Base-by-base conservation (phyloP, 2,888 invertebrate species). In the Latrodectus elegans region DNA sequence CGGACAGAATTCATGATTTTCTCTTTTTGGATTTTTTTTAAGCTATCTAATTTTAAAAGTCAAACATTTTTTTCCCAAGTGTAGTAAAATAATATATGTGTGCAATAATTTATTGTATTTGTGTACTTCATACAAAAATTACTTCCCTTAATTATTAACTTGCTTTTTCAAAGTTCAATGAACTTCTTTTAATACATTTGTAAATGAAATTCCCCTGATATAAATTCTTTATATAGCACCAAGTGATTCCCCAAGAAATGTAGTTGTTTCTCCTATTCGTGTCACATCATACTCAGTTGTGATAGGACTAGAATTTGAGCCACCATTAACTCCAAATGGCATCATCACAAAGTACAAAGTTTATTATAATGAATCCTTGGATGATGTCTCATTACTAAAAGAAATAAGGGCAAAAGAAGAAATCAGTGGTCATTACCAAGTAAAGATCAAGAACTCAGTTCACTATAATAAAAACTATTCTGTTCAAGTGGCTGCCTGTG, bases 401-500 rank as follows among this genome's bases (percentile, higher is more conserved):
- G 75, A 80, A 52, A 26, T 76, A 2, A 55, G 80, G 17, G 49
- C 55, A 1, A 52, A 77, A n/a, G 86, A 76, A 8, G 38, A 14
- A 4, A 26, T 12, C 0, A 26, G 26, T 11, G 75, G 64, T 12
- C 49, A 64, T 10, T 22, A 11, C 12, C 14, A 12, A 10, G 49
- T 82, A 10, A n/a, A 9, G 10, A 14, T 73, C 9, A 49, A 80
- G 8, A 75, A 75, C 8, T 17, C 17, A 10, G 65, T 79, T 1
- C 75, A 70, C 17, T 88, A 76, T 12, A 83, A 83, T 15, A 72
- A 86, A 8, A 86, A 87, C 22, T 89, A 89, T 65, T 78, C 84
- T 1, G 78, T 89, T 38, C 22, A 85, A 76, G 82, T 89, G 11
- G 38, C 38, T 11, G 89, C 89, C 14, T 89, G 89, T 79, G 88